These are phyloP conservation scores for Centropus unirufus DNA, from an alignment of 2,113 vertebrate genomes.

Conservation along the genomic window DNA sequence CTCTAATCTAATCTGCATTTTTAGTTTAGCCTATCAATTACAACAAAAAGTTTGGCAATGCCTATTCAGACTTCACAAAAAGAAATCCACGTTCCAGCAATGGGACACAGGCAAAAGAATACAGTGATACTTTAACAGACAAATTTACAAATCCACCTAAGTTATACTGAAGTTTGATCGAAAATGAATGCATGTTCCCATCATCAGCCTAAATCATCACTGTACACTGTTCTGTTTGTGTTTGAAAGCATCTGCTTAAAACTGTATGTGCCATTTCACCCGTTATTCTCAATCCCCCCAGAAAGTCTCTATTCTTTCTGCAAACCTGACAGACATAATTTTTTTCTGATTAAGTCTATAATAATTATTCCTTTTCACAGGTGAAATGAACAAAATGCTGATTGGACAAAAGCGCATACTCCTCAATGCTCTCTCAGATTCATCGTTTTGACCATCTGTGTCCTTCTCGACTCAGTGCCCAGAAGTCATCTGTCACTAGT, in stretches of 20 bases:
- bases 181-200: not conserved
- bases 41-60: not conserved
- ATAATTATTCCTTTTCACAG: slow-evolving; percentile 77
- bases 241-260: not conserved
- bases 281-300: not conserved
- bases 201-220: not conserved
- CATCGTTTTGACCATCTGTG: slow-evolving; percentile 95
- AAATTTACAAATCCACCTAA: not conserved
- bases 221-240: not conserved
- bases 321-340: slow-evolving; percentile 64
- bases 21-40: not conserved
- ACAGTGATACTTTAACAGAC: not conserved
- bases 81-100: not conserved
- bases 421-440: slow-evolving; percentile 76
- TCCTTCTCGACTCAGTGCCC: slow-evolving; percentile 95
- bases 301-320: slow-evolving; percentile 28
- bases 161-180: not conserved
- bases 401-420: slow-evolving; percentile 75
- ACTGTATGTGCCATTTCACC: not conserved
- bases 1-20: not conserved
- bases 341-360: slow-evolving; percentile 71
- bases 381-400: slow-evolving; percentile 78
- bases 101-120: not conserved
- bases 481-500: slow-evolving; percentile 85
- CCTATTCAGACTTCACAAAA: not conserved